Evolutionary conservation across 2,888 invertebrate genomes (phyloP).

Genomic region (Caenorhabditis parvicauda): DNA sequence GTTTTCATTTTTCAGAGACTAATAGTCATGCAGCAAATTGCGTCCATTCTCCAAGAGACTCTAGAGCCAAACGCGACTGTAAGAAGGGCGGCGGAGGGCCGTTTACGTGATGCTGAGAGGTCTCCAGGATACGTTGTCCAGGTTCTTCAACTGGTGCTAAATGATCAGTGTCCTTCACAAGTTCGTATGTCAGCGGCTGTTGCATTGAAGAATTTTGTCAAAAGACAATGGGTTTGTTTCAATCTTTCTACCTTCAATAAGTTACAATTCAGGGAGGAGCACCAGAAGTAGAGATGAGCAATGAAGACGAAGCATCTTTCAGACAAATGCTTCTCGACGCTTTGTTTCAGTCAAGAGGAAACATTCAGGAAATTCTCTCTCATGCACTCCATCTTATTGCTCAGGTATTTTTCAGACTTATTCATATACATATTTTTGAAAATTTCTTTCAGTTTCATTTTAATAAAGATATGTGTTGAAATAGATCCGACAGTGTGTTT

Average conservation of each 20-base stretch:
- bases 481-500: no score
- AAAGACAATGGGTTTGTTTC: constrained; percentile 81
- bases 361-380: constrained; percentile 80
- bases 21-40: constrained; percentile 33
- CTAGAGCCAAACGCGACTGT: constrained; percentile 61
- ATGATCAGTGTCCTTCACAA: constrained; percentile 75
- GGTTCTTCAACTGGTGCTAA: constrained; percentile 26
- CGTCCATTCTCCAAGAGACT: constrained; percentile 62
- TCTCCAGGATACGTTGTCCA: constrained; percentile 25
- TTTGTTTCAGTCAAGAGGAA: constrained; percentile 86
- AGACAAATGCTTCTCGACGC: constrained; percentile 75
- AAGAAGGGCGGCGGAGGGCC: constrained; percentile 61
- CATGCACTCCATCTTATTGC: constrained; percentile 67
- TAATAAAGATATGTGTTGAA: neutral
- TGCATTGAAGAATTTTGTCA: constrained; percentile 92
- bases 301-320: constrained; percentile 43
- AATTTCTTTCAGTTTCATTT: neutral
- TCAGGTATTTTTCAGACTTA: constrained; percentile 21
- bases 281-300: constrained; percentile 33
- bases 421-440: neutral
- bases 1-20: neutral
- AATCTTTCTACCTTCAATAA: neutral
- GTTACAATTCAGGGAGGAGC: constrained; percentile 32
- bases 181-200: constrained; percentile 88
- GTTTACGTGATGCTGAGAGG: constrained; percentile 27